phyloP scores from a whole-genome alignment of 2,113 vertebrate species.

The Prunella himalayana region DNA sequence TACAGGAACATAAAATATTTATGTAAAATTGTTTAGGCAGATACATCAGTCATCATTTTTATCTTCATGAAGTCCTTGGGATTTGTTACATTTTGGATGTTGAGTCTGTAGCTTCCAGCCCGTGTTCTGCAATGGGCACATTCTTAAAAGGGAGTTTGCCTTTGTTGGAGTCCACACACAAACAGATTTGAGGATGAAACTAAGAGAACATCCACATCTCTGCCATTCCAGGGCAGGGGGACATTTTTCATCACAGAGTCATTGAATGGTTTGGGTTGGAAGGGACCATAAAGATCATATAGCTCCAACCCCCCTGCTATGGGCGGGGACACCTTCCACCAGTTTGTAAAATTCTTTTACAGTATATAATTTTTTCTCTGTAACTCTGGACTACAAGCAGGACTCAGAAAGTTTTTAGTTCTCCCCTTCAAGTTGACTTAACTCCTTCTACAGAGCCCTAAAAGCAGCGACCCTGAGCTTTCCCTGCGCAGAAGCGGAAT shows the following conservation, averaged over 20 bases:
- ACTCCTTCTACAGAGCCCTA: background rate
- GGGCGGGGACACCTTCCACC: background rate
- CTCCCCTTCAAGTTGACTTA: background rate
- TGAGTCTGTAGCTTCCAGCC: background rate
- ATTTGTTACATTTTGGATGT: background rate
- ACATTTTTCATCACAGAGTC: background rate
- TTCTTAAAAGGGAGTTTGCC: background rate
- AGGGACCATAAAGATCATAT: background rate
- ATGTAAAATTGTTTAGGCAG: background rate
- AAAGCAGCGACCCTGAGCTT: background rate
- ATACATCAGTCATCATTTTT: background rate
- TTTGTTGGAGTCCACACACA: background rate
- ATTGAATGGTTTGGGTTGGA: background rate
- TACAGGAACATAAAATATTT: background rate
- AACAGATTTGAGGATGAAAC: background rate
- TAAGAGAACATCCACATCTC: background rate
- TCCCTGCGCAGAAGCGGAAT: rapidly evolving
- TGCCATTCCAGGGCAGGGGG: background rate
- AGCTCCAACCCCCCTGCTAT: rapidly evolving
- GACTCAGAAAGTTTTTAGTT: background rate
- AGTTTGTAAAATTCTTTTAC: background rate
- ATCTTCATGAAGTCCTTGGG: background rate
- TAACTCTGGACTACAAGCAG: background rate
- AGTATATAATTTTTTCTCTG: background rate
- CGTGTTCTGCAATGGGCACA: rapidly evolving